Evolutionary conservation across 2,797 vertebrate species (phyloP).

Genomic region (Micropoecilia bifurca): DNA sequence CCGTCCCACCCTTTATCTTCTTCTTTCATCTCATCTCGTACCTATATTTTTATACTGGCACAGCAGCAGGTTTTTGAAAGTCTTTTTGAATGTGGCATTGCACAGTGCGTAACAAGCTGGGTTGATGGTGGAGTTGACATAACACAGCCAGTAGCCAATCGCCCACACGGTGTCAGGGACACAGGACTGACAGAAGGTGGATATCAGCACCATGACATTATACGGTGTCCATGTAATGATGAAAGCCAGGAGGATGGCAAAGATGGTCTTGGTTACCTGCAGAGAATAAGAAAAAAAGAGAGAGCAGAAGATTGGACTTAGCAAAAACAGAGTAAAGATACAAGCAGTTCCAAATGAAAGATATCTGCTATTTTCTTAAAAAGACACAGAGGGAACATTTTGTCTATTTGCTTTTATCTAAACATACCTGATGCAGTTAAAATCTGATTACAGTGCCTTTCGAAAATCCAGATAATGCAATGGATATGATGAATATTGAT

Average conservation of each 20-base stretch:
- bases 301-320: background rate
- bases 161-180: slow-evolving; percentile 96
- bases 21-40: slow-evolving; percentile 77
- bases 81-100: slow-evolving; percentile 99
- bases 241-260: slow-evolving; percentile 97
- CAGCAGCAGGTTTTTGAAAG: slow-evolving; percentile 96
- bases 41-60: slow-evolving; percentile 96
- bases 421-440: background rate
- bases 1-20: slow-evolving; percentile 25
- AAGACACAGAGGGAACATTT: background rate
- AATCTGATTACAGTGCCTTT: background rate
- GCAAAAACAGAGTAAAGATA: background rate
- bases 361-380: background rate
- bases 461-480: background rate
- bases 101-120: slow-evolving; percentile 98
- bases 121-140: slow-evolving; percentile 98
- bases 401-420: background rate
- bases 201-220: slow-evolving; percentile 98
- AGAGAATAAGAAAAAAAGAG: background rate
- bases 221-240: slow-evolving; percentile 99
- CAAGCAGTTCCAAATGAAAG: background rate
- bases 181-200: slow-evolving; percentile 95
- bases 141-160: slow-evolving; percentile 98
- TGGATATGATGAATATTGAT: too few relatives aligned
- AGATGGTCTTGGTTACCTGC: slow-evolving; percentile 96